Conservation (phyloP, 2,797 vertebrate genomes). For the Aldrovandia affinis region DNA sequence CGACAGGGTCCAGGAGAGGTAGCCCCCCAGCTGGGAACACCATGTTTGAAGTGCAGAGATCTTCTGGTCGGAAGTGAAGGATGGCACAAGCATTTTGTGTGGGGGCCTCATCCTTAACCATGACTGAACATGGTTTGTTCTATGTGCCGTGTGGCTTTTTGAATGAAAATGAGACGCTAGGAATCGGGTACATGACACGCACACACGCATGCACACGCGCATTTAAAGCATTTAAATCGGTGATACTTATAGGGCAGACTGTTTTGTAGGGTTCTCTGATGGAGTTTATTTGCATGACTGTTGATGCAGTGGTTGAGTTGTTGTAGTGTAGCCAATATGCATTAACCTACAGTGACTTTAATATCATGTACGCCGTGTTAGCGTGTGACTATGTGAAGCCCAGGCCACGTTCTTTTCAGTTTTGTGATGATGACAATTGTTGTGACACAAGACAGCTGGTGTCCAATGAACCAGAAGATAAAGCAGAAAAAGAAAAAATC, state of each 20-base stretch:
- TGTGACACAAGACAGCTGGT: background rate
- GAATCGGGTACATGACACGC: background rate
- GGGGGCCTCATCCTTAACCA: background rate
- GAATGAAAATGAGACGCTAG: too few species aligned
- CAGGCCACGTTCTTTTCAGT: background rate
- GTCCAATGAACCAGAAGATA: background rate
- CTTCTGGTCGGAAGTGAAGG: background rate
- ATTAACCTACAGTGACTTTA: background rate
- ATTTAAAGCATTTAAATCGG: background rate
- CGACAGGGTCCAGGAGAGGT: slow-evolving; percentile 18
- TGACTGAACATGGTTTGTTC: background rate
- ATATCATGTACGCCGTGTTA: background rate
- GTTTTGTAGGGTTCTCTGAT: background rate
- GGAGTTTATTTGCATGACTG: background rate
- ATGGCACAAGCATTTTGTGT: background rate
- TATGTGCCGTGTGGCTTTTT: background rate
- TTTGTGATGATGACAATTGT: background rate
- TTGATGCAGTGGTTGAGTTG: background rate
- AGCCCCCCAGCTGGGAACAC: slow-evolving; percentile 28
- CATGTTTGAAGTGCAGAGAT: slow-evolving; percentile 24
- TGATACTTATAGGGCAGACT: background rate
- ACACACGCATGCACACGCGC: background rate
- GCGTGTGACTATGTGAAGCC: background rate
- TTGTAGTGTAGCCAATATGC: background rate
- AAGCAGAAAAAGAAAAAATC: background rate